A percentile compares a stretch with the other conserved stretches of the same genome.
These are phyloP conservation scores for Xanthorhoe spadicearia DNA, from an alignment of 2,888 invertebrate genomes.

Conservation along the genomic window DNA sequence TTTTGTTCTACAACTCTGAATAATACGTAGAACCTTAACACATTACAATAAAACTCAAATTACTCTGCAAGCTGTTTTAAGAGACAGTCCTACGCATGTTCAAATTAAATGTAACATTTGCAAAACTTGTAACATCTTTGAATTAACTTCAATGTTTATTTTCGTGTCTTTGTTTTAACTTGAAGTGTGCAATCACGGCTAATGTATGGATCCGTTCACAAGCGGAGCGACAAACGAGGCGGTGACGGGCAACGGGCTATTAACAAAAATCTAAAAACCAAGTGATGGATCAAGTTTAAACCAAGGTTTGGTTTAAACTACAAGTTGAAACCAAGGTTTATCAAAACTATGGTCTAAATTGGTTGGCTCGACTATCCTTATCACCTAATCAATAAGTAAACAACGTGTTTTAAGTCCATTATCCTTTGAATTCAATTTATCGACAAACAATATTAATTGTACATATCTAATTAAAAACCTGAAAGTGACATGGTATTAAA, in stretches of 20 bases:
- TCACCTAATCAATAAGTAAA: too few species aligned
- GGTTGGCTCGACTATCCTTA: too few species aligned
- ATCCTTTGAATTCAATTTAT: too few species aligned
- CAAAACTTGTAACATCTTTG: conserved; percentile 27
- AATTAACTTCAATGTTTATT: conserved; percentile 33
- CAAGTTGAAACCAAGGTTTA: too few species aligned
- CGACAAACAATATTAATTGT: too few species aligned
- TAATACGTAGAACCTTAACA: background rate
- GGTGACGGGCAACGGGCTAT: too few species aligned
- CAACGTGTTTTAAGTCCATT: too few species aligned
- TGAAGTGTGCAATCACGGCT: conserved; percentile 39
- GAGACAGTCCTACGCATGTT: conserved; percentile 13
- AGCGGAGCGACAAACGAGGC: conserved; percentile 17
- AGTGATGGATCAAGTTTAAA: too few species aligned
- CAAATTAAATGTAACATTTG: conserved; percentile 25
- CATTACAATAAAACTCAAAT: background rate
- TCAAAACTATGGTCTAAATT: too few species aligned
- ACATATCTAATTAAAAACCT: too few species aligned
- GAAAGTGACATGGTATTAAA: background rate
- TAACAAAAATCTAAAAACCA: too few species aligned
- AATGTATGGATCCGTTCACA: conserved; percentile 1
- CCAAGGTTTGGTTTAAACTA: too few species aligned
- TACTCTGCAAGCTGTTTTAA: conserved; percentile 2
- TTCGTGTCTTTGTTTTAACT: conserved; percentile 36
- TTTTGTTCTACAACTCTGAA: background rate